A percentile compares a stretch with the other conserved stretches of the same genome.
phyloP scores from a whole-genome alignment of 2,888 invertebrate genomes.

The Eudemis profundana region DNA sequence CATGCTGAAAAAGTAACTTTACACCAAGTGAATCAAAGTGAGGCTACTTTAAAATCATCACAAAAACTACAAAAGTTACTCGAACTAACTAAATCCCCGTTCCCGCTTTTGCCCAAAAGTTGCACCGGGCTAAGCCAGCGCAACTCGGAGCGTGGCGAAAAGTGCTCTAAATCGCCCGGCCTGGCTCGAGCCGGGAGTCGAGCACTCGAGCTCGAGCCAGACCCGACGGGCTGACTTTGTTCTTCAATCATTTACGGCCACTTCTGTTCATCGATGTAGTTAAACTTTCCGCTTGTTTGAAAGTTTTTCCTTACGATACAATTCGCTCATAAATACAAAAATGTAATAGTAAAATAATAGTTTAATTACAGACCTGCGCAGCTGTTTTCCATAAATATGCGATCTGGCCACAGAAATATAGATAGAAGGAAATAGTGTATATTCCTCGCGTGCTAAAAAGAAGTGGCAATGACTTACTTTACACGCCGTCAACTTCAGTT shows the following conservation, averaged over 20 bases:
- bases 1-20: too few species aligned
- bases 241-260: slow-evolving; percentile 37
- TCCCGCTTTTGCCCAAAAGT: slow-evolving; percentile 4
- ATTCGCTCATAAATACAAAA: too few species aligned
- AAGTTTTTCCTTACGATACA: background rate
- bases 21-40: too few species aligned
- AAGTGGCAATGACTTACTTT: too few species aligned
- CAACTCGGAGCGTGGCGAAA: slow-evolving; percentile 34
- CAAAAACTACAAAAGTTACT: slow-evolving; percentile 3
- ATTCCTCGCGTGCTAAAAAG: too few species aligned
- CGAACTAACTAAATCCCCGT: background rate
- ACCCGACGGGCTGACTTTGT: slow-evolving; percentile 21
- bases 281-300: slow-evolving; percentile 14
- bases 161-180: slow-evolving; percentile 40
- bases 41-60: slow-evolving; percentile 9
- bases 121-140: slow-evolving; percentile 20
- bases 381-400: too few species aligned
- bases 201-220: slow-evolving; percentile 26
- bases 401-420: too few species aligned
- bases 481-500: too few species aligned
- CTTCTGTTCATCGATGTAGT: slow-evolving; percentile 36
- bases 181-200: slow-evolving; percentile 28
- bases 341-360: too few species aligned
- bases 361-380: too few species aligned
- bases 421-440: too few species aligned